Evolutionary conservation across 2,113 vertebrate species (phyloP).

Genomic region (Saguinus imperator): DNA sequence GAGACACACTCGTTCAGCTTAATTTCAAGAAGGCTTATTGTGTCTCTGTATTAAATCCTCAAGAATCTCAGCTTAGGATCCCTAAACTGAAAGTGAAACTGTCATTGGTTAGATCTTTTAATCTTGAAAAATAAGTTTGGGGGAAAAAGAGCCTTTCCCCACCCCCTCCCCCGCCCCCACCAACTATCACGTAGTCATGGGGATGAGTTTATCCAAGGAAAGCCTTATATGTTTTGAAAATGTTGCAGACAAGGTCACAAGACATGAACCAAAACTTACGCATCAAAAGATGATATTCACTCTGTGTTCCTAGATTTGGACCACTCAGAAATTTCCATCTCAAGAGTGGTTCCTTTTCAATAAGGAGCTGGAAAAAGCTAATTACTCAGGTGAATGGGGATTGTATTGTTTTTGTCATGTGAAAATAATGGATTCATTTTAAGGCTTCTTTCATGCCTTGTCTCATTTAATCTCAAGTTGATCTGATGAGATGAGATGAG

Average conservation of each 20-base stretch:
- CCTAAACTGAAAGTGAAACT: neutral
- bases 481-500: neutral
- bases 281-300: neutral
- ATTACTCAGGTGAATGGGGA: neutral
- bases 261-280: neutral
- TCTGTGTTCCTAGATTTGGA: neutral
- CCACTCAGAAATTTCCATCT: neutral
- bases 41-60: neutral
- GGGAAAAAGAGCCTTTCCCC: neutral
- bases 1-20: neutral
- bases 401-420: neutral
- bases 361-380: neutral
- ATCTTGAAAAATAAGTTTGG: neutral
- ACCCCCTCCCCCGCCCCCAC: too few species aligned
- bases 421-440: neutral
- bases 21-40: too few species aligned
- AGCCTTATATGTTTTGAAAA: neutral
- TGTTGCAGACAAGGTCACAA: neutral
- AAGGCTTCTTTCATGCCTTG: neutral
- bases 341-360: neutral
- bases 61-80: neutral
- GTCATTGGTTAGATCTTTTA: neutral
- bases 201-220: neutral
- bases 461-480: neutral
- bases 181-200: too few species aligned